A percentile compares a stretch with the other conserved stretches of the same genome.
These are phyloP conservation scores for Caenorhabditis sp. DNA, from an alignment of 2,888 invertebrate genomes.

Conservation along the genomic window DNA sequence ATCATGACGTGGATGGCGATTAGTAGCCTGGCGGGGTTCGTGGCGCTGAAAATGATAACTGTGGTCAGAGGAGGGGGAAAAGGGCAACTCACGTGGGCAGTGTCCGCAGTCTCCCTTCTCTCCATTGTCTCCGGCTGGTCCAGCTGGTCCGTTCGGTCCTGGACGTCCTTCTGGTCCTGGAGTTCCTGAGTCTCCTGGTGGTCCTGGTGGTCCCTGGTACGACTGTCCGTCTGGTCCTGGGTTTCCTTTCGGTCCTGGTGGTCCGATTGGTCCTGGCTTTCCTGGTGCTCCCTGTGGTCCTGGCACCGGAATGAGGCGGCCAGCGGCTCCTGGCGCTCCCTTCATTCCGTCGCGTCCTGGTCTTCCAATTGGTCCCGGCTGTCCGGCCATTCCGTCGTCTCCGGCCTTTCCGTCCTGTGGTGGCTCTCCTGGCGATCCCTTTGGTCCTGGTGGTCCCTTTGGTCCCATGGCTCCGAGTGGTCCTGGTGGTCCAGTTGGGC, in stretches of 20 bases:
- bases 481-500: conserved; percentile 76
- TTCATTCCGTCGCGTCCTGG: conserved; percentile 74
- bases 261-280: conserved; percentile 70
- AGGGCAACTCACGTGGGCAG: conserved; percentile 66
- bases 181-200: conserved; percentile 72
- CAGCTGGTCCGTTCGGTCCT: conserved; percentile 69
- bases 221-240: conserved; percentile 74
- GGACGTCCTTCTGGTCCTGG: conserved; percentile 71
- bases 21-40: conserved; percentile 74
- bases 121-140: conserved; percentile 71
- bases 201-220: conserved; percentile 71
- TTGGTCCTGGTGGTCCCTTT: conserved; percentile 77
- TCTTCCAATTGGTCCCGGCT: conserved; percentile 72
- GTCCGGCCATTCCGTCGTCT: conserved; percentile 73
- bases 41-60: conserved; percentile 60
- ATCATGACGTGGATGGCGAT: conserved; percentile 50
- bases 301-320: conserved; percentile 73
- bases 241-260: conserved; percentile 71
- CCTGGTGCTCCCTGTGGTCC: conserved; percentile 73
- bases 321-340: conserved; percentile 72
- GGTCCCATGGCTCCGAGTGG: conserved; percentile 72
- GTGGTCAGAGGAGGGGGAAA: not conserved
- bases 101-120: conserved; percentile 71
- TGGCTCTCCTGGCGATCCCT: conserved; percentile 75
- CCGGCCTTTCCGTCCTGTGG: conserved; percentile 70